Conservation (phyloP, 2,797 vertebrate species). For the Crenuchus spilurus region DNA sequence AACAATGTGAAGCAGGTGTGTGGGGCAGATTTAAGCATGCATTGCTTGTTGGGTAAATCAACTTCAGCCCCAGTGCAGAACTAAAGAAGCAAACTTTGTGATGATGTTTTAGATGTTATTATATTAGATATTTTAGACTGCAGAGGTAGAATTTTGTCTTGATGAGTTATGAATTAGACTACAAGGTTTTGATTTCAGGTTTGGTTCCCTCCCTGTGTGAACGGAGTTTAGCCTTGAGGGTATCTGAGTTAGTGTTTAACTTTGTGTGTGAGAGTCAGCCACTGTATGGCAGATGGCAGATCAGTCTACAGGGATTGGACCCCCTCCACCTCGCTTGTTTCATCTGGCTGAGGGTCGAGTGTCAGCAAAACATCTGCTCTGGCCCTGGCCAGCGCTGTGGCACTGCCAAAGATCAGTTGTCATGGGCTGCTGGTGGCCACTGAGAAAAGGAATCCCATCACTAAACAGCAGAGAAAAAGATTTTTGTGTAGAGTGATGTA, state of each 20-base stretch:
- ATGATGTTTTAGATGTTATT: no score
- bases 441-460: conserved; percentile 56
- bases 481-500: conserved; percentile 66
- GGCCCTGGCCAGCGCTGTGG: conserved; percentile 62
- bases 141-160: no score
- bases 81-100: not conserved
- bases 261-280: conserved; percentile 50
- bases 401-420: conserved; percentile 77
- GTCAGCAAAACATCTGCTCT: conserved; percentile 90
- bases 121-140: no score
- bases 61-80: not conserved
- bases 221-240: conserved; percentile 24
- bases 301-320: conserved; percentile 78
- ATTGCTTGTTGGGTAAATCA: not conserved
- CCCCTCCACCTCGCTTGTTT: conserved; percentile 69
- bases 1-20: no score
- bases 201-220: not conserved
- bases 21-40: no score
- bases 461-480: conserved; percentile 63
- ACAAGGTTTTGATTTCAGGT: no score
- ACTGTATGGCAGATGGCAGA: conserved; percentile 88
- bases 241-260: conserved; percentile 49
- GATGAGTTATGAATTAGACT: no score
- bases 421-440: conserved; percentile 66
- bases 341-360: conserved; percentile 88